Percentiles rank a stretch among this genome's conserved stretches.
Conservation (phyloP, 2,888 invertebrate species). For the Thecocarcelia acutangulata region DNA sequence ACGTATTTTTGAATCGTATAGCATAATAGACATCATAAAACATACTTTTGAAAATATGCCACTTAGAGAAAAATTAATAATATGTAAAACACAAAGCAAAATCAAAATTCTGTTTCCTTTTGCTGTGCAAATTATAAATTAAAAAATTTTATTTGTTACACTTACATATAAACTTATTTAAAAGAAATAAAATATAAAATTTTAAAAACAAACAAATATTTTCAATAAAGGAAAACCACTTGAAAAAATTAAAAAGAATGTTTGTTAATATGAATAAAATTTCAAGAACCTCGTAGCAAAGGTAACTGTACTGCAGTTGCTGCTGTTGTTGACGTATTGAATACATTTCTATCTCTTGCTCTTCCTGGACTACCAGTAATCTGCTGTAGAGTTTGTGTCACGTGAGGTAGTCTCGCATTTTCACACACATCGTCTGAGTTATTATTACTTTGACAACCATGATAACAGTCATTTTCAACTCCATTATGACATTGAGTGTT, state of each 20-base stretch:
- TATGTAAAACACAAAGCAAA: too few relatives aligned
- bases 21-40: too few relatives aligned
- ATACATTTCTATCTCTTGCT: slow-evolving; percentile 81
- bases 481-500: slow-evolving; percentile 72
- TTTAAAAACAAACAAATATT: slow-evolving; percentile 9
- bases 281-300: slow-evolving; percentile 80
- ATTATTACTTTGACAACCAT: slow-evolving; percentile 25
- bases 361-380: slow-evolving; percentile 81
- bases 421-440: neutral
- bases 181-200: neutral
- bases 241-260: slow-evolving; percentile 22
- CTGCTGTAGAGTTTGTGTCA: slow-evolving; percentile 79
- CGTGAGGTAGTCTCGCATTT: slow-evolving; percentile 69
- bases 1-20: too few relatives aligned
- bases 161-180: too few relatives aligned
- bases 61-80: too few relatives aligned
- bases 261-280: slow-evolving; percentile 43
- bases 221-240: slow-evolving; percentile 40
- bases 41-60: too few relatives aligned
- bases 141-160: too few relatives aligned
- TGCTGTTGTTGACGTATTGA: slow-evolving; percentile 78
- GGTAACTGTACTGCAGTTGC: slow-evolving; percentile 79
- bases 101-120: too few relatives aligned
- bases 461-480: slow-evolving; percentile 40
- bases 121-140: too few relatives aligned